Base-by-base conservation (phyloP, 2,113 vertebrate genomes). In the Mixornis gularis region DNA sequence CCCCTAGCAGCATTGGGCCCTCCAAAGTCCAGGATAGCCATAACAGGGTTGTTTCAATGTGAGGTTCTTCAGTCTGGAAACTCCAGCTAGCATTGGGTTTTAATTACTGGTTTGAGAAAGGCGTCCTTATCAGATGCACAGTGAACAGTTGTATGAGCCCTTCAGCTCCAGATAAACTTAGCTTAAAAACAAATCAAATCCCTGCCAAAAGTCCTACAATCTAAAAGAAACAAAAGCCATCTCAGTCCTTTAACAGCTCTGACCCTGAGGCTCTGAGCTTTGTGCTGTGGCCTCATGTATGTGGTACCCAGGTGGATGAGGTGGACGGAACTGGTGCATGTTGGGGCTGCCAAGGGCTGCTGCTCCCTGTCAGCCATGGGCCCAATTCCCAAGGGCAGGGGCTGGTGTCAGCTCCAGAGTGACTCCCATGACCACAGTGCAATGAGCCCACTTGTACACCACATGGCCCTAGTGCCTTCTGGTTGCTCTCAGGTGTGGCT, bases 261-360 rank as follows among this genome's bases (percentile, higher is more conserved):
- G 14, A 30, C 21, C 44, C 7, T 1, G 13, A 73, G 17, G 26
- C 59, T 77, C 51, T 1, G 3, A 62, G 41, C 4, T 38, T 46
- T 0, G 0, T 43, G 36, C 29, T 63, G 36, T 64, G 1, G 0
- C 22, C 38, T 18, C 51, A 7, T 0, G 0, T 13, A 19, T 0
- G 1, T 34, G 30, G 29, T 44, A n/a, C 46, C 34, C 6, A 2
- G n/a, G 36, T 32, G 34, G 26, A 30, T 38, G 36, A 73, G 9
- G 20, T 26, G 29, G 64, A 62, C 34, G 15, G 11, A 32, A 16
- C 15, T 4, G 0, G 3, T 25, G 55, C 0, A 0, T 9, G 12
- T 3, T 26, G 51, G 69, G 12, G 52, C 48, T 87, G 44, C 19
- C 0, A 0, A 40, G 27, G 0, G 2, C 49, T 49, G 27, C 43